phyloP scores from a whole-genome alignment of 1,140 invertebrate species.

The Diachasmimorpha longicaudata region DNA sequence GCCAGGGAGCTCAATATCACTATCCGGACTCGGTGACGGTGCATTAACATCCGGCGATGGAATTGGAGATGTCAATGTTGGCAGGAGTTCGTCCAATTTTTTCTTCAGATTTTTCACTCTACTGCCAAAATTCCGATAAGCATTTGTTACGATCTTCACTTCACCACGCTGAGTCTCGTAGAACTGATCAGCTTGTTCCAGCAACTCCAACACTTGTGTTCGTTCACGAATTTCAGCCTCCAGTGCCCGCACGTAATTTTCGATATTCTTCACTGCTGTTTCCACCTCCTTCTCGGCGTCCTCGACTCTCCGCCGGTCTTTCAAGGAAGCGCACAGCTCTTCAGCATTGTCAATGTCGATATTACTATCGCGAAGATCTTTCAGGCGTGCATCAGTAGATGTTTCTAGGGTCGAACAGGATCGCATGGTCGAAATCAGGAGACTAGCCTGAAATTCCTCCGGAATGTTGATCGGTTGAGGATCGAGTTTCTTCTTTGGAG shows the following conservation, averaged over 20 bases:
- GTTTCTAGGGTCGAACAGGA: constrained; percentile 64
- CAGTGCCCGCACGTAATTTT: constrained; percentile 79
- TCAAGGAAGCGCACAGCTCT: constrained; percentile 71
- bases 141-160: constrained; percentile 91
- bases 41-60: constrained; percentile 81
- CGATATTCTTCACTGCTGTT: constrained; percentile 77
- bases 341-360: constrained; percentile 68
- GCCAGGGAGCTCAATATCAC: constrained; percentile 76
- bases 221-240: constrained; percentile 84
- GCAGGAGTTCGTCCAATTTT: constrained; percentile 81
- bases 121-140: constrained; percentile 89
- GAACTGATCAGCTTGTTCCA: constrained; percentile 83
- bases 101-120: constrained; percentile 84
- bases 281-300: constrained; percentile 90
- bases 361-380: constrained; percentile 54
- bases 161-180: constrained; percentile 89
- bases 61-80: constrained; percentile 68
- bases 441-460: constrained; percentile 60
- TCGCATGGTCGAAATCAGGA: constrained; percentile 63
- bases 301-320: constrained; percentile 84
- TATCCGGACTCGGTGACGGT: constrained; percentile 83
- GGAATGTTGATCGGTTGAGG: constrained; percentile 63
- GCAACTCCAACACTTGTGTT: constrained; percentile 73
- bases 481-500: constrained; percentile 73
- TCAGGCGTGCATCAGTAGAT: constrained; percentile 54